Percentiles rank a stretch among this genome's conserved stretches.
phyloP scores from a whole-genome alignment of 2,113 vertebrate species.

The Apteryx owenii region DNA sequence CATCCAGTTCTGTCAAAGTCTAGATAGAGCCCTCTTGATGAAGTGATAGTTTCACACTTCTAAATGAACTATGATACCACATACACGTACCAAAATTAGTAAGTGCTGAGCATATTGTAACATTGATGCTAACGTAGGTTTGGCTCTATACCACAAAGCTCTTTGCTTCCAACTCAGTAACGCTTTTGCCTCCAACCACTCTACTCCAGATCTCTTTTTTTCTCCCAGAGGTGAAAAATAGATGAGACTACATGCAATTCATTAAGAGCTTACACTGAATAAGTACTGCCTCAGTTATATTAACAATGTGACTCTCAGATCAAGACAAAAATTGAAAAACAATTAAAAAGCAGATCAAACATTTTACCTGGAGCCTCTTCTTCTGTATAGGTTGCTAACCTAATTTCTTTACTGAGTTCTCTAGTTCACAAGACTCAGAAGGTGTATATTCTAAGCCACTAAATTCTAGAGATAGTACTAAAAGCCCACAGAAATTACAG shows the following conservation, averaged over 20 bases:
- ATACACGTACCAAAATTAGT: background rate
- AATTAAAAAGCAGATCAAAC: background rate
- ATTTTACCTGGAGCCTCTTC: background rate
- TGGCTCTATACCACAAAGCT: background rate
- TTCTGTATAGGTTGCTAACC: background rate
- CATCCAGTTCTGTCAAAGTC: too few relatives aligned
- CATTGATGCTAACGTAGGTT: background rate
- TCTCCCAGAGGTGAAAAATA: background rate
- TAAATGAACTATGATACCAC: background rate
- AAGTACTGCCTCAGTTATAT: background rate
- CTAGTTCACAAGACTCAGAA: background rate
- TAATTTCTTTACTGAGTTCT: background rate
- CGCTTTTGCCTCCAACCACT: background rate
- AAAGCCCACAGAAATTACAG: background rate
- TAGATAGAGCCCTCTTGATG: background rate
- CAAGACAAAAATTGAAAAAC: background rate
- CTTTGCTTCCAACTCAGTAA: background rate
- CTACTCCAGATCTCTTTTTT: background rate
- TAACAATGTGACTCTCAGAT: background rate
- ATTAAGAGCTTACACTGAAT: background rate
- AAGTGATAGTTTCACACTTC: background rate
- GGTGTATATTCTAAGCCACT: accelerated
- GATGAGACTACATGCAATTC: background rate
- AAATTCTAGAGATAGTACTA: background rate
- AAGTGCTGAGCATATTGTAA: background rate